Conservation (phyloP, 2,888 invertebrate species). For the Argyresthia goedartella region DNA sequence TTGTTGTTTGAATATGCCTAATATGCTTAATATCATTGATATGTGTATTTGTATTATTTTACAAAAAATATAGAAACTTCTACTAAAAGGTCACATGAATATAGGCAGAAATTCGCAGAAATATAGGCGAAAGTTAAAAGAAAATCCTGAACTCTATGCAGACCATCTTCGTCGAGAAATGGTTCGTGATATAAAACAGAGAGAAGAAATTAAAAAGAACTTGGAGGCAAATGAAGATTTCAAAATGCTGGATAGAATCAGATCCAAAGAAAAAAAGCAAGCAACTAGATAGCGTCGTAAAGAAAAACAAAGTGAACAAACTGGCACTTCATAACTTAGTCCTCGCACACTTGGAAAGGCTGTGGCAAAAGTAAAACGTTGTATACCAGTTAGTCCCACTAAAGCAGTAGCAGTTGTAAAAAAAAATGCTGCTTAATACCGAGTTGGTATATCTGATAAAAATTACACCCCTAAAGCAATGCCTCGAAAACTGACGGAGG, state of each 20-base stretch:
- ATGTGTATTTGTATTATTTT: conserved; percentile 6
- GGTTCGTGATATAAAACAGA: conserved; percentile 15
- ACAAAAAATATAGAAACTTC: conserved; percentile 10
- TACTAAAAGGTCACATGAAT: conserved; percentile 5
- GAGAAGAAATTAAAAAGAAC: conserved; percentile 15
- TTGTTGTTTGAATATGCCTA: not conserved
- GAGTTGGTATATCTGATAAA: conserved; percentile 6
- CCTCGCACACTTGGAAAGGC: conserved; percentile 13
- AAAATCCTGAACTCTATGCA: conserved; percentile 14
- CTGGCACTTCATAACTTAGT: conserved; percentile 10
- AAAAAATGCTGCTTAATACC: conserved; percentile 9
- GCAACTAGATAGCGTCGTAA: conserved; percentile 14
- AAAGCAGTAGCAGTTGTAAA: conserved; percentile 14
- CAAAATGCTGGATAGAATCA: conserved; percentile 14
- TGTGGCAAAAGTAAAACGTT: conserved; percentile 13
- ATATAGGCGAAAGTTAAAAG: conserved; percentile 16
- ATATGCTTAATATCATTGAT: conserved; percentile 4
- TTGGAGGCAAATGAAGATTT: conserved; percentile 14
- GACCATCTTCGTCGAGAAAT: conserved; percentile 13
- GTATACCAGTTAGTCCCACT: conserved; percentile 13
- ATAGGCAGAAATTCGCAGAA: conserved; percentile 15
- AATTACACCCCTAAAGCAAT: conserved; percentile 9
- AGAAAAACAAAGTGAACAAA: conserved; percentile 12
- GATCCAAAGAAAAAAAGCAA: conserved; percentile 16
- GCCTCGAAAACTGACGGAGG: conserved; percentile 8